Percentiles rank a stretch among this genome's conserved stretches.
These are phyloP conservation scores for Eurystomus gularis DNA, from an alignment of 2,113 vertebrate species.

Conservation along the genomic window DNA sequence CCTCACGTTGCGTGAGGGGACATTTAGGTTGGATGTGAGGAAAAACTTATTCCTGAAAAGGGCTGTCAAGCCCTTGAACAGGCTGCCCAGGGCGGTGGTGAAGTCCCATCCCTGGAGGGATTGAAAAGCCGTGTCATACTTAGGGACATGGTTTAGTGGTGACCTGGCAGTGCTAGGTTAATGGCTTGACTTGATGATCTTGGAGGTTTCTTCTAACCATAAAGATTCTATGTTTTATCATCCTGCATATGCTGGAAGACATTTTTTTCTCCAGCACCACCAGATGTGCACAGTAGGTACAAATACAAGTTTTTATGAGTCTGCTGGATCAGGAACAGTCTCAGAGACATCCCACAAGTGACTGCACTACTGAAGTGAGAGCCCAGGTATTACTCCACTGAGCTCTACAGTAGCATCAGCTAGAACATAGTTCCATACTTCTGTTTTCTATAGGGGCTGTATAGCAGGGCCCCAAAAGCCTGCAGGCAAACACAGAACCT, in stretches of 20 bases:
- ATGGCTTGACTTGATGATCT: neutral
- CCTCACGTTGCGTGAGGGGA: too few relatives aligned
- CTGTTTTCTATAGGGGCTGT: neutral
- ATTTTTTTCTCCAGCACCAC: accelerated
- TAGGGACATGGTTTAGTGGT: neutral
- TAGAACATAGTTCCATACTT: neutral
- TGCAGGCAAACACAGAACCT: neutral
- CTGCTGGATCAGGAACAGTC: neutral
- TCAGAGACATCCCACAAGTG: neutral
- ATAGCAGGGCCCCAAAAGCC: neutral
- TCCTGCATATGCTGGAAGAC: too few relatives aligned
- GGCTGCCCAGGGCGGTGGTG: too few relatives aligned
- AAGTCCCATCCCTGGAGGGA: too few relatives aligned
- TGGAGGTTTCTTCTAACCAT: neutral
- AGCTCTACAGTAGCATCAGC: neutral
- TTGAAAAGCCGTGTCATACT: too few relatives aligned
- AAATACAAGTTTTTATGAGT: neutral
- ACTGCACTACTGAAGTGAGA: too few relatives aligned
- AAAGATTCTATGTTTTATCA: neutral
- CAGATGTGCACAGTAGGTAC: neutral
- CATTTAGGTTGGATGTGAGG: too few relatives aligned
- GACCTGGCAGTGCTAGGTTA: neutral
- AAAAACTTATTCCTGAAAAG: too few relatives aligned
- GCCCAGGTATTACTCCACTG: neutral
- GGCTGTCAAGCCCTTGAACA: too few relatives aligned